These are phyloP conservation scores for Verasper variegatus DNA, from an alignment of 2,113 vertebrate genomes.

Conservation along the genomic window DNA sequence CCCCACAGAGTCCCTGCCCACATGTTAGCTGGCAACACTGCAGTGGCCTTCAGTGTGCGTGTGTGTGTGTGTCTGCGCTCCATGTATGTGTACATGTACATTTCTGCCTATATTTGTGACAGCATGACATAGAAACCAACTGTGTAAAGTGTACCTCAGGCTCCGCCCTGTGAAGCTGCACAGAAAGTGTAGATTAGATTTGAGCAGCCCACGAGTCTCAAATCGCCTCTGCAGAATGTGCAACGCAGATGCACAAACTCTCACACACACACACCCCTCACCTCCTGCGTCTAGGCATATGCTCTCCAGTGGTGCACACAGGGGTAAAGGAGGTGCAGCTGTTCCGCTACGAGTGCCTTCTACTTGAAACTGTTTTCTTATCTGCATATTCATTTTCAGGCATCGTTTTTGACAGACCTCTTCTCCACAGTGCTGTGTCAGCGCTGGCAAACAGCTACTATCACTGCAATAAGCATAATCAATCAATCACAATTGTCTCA, in stretches of 20 bases:
- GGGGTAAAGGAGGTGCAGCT: no score
- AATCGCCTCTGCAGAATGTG: slow-evolving; percentile 6
- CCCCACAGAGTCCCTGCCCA: slow-evolving; percentile 20
- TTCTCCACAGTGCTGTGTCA: no score
- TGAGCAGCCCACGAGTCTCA: background rate
- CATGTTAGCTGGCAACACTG: slow-evolving; percentile 17
- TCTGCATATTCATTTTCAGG: background rate
- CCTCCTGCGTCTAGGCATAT: background rate
- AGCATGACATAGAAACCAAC: slow-evolving; percentile 19
- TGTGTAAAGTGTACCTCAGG: background rate
- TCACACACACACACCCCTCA: background rate
- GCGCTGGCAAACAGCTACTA: no score
- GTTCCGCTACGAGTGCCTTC: background rate
- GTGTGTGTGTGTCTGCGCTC: background rate
- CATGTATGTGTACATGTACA: background rate
- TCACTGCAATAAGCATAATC: no score
- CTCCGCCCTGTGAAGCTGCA: background rate
- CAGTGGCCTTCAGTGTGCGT: background rate
- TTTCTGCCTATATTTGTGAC: background rate
- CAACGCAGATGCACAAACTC: background rate
- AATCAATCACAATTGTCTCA: background rate
- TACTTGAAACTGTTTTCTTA: background rate
- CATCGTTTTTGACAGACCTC: no score
- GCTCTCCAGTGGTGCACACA: background rate
- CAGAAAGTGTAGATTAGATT: slow-evolving; percentile 19